These are phyloP conservation scores for Paraplagusia blochii DNA, from an alignment of 2,113 vertebrate species.

Conservation along the genomic window DNA sequence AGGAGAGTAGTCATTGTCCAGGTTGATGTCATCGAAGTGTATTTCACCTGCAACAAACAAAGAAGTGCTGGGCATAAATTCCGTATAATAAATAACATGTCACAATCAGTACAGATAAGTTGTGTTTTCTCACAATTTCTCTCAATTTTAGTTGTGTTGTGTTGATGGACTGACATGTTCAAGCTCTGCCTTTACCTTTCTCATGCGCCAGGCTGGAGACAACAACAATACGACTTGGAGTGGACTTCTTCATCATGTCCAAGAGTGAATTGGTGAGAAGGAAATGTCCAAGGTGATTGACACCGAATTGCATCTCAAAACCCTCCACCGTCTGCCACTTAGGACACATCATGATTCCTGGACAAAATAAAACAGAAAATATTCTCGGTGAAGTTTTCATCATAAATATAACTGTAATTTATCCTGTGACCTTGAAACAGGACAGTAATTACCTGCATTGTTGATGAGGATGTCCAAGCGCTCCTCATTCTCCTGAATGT, in stretches of 20 bases:
- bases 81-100: neutral
- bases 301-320: conserved; percentile 80
- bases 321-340: conserved; percentile 73
- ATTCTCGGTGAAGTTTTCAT: neutral
- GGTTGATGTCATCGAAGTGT: conserved; percentile 75
- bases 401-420: neutral
- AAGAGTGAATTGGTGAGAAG: conserved; percentile 75
- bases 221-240: conserved; percentile 72
- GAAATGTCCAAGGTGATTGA: conserved; percentile 79
- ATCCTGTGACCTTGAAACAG: neutral
- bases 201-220: conserved; percentile 73
- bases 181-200: conserved; percentile 43
- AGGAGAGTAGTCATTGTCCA: conserved; percentile 62
- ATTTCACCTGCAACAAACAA: conserved; percentile 62
- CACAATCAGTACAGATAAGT: neutral
- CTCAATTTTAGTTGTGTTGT: no score
- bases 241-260: conserved; percentile 68
- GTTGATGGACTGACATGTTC: neutral
- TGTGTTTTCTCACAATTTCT: neutral
- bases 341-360: conserved; percentile 76
- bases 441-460: conserved; percentile 64
- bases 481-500: conserved; percentile 52
- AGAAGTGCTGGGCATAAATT: neutral
- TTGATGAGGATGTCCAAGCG: conserved; percentile 74
- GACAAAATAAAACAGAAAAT: neutral